Evolutionary conservation across 2,113 vertebrate species (phyloP), one percentile per base, ranked within the genome.

Genomic region (Lophura nycthemera): DNA sequence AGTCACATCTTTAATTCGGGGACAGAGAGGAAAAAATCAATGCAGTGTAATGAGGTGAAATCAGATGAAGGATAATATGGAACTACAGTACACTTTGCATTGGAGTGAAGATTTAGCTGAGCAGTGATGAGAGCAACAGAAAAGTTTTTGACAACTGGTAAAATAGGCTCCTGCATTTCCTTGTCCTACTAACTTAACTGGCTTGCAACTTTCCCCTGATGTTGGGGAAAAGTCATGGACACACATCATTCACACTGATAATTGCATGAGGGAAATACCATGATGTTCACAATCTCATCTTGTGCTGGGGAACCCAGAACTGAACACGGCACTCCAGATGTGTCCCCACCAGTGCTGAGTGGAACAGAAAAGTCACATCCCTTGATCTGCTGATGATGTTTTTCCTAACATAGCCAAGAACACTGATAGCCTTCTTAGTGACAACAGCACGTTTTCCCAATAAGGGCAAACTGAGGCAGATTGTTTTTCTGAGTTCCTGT

Each of bases 1-100:
- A 76, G 27, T 60, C 64, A 80, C 84, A 91, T 93, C 91, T 89
- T 85, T 42, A 79, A 73, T 95, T 94, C 54, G 70, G 21, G 21
- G 34, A 42, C 50, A 85, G 78, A 91, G 63, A 17, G 8, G 7
- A 16, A 69, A 89, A 93, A 90, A 90, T 91, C 95, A 80, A 36
- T 87, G 64, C 7, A 10, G 27, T n/a, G 24, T 67, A 90, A 86
- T 64, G 52, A 92, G 60, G 6, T 57, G 16, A 66, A 92, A 71
- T 87, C 59, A 85, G 59, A 85, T n/a, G 82, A 92, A 79, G 13
- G 11, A 13, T 76, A 87, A 59, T 18, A 25, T 2, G 32, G 40
- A 30, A 63, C 18, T 66, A 64, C 48, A 69, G 27, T 20, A 82
- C 32, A 30, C 22, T 73, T 86, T 3, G 2, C 34, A 24, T 16